Evolutionary conservation across 2,888 invertebrate species (phyloP), one percentile per base, ranked within the genome.

Genomic region (Hirtodrosophila histrioides): DNA sequence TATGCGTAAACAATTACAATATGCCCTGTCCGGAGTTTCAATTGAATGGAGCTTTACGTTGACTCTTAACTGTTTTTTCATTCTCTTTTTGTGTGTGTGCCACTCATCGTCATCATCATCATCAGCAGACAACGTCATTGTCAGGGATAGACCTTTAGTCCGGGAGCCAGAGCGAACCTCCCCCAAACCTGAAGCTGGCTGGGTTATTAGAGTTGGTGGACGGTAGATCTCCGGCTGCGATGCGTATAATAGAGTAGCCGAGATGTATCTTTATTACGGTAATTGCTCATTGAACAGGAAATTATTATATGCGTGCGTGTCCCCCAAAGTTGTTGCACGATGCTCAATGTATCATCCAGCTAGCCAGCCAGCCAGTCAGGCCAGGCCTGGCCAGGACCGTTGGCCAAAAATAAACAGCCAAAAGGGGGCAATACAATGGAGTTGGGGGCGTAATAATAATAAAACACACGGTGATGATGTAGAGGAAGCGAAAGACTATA

Each of bases 261-360:
- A 69, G 70, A 78, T 78, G 63, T 78, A 78, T 82, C 79, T 76
- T 78, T 85, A 85, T 88, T 82, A 75, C 72, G 62, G 72, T 75
- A 83, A 87, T 89, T 84, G 86, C 65, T 83, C 86, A 87, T 77
- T 87, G 86, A 89, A 73, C 86, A 81, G 86, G 88, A 87, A 87
- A 83, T 78, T 85, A 88, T 88, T 82, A 73, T 73, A 74, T 86
- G 84, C 80, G 84, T 83, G 79, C 58, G 61, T 69, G 60, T 72
- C 40, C 31, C 41, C 46, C 27, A 33, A 43, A 17, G 51, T 35
- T 49, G 23, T 3, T 54, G 29, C 17, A 17, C 17, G 17, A 17
- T 17, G 17, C 17, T 12, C 31, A 8, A 27, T n/a, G 17, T 12
- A 11, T 36, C 12, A 36, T 11, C 10, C 45, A 7, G 12, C 17